phyloP scores from a whole-genome alignment of 1,140 invertebrate genomes.

The Drosophila arawakana region DNA sequence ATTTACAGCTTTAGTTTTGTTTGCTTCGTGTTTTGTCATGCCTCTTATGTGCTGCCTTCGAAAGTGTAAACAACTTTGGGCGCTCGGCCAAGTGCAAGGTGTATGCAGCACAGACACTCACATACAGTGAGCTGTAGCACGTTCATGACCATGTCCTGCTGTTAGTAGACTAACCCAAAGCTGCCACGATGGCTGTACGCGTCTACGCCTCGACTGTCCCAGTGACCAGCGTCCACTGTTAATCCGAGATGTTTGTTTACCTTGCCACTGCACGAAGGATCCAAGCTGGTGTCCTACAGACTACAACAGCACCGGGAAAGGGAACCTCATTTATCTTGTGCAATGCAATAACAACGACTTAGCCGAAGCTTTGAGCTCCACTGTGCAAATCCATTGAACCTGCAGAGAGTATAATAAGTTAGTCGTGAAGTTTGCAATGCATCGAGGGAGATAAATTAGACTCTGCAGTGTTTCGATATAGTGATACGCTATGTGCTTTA shows the following conservation, averaged over 20 bases:
- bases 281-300: constrained; percentile 16
- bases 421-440: constrained; percentile 48
- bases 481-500: background rate
- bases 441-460: constrained; percentile 45
- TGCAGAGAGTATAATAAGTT: constrained; percentile 64
- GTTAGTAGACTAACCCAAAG: constrained; percentile 1
- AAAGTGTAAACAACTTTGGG: constrained; percentile 83
- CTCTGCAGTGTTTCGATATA: constrained; percentile 17
- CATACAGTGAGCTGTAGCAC: constrained; percentile 38
- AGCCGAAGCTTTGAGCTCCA: constrained; percentile 67
- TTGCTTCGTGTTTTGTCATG: constrained; percentile 78
- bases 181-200: background rate
- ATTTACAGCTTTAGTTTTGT: constrained; percentile 82
- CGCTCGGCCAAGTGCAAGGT: constrained; percentile 75
- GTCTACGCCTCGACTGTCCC: constrained; percentile 30
- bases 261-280: constrained; percentile 59
- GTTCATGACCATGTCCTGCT: constrained; percentile 30
- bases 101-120: constrained; percentile 35
- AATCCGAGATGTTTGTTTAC: constrained; percentile 84
- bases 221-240: constrained; percentile 74
- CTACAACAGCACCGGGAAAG: constrained; percentile 34
- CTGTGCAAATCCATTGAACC: constrained; percentile 77
- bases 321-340: constrained; percentile 74
- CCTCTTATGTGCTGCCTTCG: constrained; percentile 75
- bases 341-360: constrained; percentile 82